Percentiles rank a stretch among this genome's conserved stretches.
phyloP scores from a whole-genome alignment of 2,113 vertebrate genomes.

The Nymphicus hollandicus region DNA sequence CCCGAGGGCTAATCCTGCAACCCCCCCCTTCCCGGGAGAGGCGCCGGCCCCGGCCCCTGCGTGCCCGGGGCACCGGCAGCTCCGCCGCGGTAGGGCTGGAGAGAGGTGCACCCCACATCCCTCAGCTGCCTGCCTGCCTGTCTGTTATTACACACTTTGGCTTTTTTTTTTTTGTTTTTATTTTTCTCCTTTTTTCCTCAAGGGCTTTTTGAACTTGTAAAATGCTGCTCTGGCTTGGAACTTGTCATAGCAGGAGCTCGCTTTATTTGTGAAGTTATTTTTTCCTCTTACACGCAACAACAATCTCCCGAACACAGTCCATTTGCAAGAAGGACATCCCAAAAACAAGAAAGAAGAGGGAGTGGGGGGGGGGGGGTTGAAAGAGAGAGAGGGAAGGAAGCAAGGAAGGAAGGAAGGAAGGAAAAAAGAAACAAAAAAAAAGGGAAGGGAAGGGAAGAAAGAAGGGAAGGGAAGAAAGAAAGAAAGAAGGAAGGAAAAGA shows the following conservation, averaged over 20 bases:
- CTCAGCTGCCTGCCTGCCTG: background rate
- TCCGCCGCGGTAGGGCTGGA: background rate
- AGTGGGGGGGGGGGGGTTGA: no score
- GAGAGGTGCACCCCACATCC: background rate
- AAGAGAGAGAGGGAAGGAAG: no score
- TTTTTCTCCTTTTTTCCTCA: no score
- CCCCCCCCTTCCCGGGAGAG: background rate
- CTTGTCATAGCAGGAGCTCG: slow-evolving; percentile 9
- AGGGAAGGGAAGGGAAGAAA: background rate
- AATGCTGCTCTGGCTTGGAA: background rate
- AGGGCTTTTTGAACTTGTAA: background rate
- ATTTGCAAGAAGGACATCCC: background rate
- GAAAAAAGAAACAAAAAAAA: background rate
- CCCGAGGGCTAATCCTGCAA: background rate
- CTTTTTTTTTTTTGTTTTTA: background rate
- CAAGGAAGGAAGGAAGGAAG: background rate
- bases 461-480: no score
- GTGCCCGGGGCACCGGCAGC: background rate
- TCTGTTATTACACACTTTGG: background rate
- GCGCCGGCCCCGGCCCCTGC: accelerated
- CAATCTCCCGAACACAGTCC: background rate
- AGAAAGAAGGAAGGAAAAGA: no score
- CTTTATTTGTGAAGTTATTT: slow-evolving; percentile 26
- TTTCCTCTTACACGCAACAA: background rate
- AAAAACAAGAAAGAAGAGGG: background rate